A percentile compares a stretch with the other conserved stretches of the same genome.
Evolutionary conservation across 2,888 invertebrate species (phyloP).

Genomic region (Xylota segnis): DNA sequence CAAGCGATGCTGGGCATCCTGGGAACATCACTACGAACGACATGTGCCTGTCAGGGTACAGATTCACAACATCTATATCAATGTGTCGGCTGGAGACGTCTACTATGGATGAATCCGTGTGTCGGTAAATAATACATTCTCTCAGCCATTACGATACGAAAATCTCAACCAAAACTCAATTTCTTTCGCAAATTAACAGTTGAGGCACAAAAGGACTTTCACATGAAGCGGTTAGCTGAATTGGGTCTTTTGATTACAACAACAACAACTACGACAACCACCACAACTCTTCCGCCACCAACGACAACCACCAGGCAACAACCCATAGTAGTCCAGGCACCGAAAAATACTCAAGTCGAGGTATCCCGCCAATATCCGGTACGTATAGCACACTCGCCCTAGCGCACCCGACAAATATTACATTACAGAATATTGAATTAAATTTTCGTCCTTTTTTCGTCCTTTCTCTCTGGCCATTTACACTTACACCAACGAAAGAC

Average conservation of each 20-base stretch:
- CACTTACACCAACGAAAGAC: constrained; percentile 52
- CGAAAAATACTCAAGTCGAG: constrained; percentile 80
- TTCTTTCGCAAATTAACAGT: constrained; percentile 85
- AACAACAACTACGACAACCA: constrained; percentile 85
- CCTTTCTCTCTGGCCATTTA: constrained; percentile 8
- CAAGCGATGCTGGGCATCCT: constrained; percentile 94
- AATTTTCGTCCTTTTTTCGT: constrained; percentile 19
- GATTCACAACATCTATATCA: constrained; percentile 94
- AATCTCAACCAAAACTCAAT: neutral
- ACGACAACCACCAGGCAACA: constrained; percentile 82
- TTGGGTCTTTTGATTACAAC: constrained; percentile 85
- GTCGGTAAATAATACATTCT: constrained; percentile 90
- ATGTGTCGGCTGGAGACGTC: constrained; percentile 95
- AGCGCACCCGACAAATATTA: constrained; percentile 61
- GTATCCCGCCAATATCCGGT: constrained; percentile 80
- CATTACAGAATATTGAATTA: constrained; percentile 39
- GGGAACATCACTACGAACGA: constrained; percentile 94
- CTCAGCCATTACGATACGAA: neutral
- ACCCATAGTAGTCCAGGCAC: constrained; percentile 82
- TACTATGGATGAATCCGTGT: constrained; percentile 96
- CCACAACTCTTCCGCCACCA: constrained; percentile 85
- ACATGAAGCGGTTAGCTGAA: constrained; percentile 87
- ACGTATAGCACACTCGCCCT: constrained; percentile 69
- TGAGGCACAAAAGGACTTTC: constrained; percentile 95
- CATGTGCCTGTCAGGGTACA: constrained; percentile 94